phyloP scores from a whole-genome alignment of 2,797 vertebrate genomes.

The Myotis vivesi region DNA sequence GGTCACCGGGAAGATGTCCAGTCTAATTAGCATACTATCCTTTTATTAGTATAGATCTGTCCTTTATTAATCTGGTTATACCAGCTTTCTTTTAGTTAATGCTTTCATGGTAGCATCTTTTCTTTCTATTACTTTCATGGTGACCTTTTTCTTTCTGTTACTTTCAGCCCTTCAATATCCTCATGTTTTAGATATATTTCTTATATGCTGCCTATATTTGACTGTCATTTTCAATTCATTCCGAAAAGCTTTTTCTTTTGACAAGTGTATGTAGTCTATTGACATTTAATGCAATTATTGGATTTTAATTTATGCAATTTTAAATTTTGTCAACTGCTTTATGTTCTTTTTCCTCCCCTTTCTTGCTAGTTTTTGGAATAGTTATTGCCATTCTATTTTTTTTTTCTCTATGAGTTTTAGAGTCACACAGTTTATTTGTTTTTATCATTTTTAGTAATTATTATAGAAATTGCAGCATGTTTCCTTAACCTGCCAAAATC shows the following conservation, averaged over 20 bases:
- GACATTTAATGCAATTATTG: background rate
- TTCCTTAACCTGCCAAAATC: background rate
- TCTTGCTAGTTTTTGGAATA: background rate
- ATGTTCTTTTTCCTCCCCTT: background rate
- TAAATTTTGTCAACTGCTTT: background rate
- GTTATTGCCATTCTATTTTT: background rate
- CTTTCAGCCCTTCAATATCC: background rate
- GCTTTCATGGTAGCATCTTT: background rate
- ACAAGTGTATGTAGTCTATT: background rate
- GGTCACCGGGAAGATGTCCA: no score
- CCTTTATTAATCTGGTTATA: background rate
- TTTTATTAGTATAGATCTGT: no score
- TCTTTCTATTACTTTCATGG: background rate
- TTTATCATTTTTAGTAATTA: background rate
- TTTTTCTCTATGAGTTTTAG: background rate
- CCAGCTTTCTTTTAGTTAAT: background rate
- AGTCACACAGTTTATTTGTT: background rate
- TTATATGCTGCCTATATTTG: background rate
- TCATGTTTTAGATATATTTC: background rate
- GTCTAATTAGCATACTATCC: no score
- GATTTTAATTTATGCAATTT: background rate
- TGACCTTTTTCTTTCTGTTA: background rate
- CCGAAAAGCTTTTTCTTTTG: conserved; percentile 14
- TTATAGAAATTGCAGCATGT: background rate
- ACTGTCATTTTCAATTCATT: background rate